Evolutionary conservation across 37 sponge, comb jelly and placozoan species (phyloP).

Genomic region (Agelas oroides): DNA sequence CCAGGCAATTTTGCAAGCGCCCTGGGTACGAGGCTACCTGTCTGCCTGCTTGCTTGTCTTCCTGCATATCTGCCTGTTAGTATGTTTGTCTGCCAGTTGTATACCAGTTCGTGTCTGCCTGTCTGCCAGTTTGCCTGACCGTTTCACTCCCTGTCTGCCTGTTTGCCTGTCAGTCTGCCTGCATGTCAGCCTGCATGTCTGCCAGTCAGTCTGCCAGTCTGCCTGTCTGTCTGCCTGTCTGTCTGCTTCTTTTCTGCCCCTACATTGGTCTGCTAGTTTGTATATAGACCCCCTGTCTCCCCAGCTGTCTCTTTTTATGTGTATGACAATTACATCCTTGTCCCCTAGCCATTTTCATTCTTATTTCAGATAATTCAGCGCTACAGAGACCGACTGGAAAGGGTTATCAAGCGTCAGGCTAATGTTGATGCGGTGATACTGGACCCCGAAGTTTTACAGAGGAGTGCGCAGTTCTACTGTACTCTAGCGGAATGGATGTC

Average conservation of each 20-base stretch:
- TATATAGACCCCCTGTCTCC: too few species aligned
- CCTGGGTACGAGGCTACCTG: neutral
- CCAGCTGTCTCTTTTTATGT: too few species aligned
- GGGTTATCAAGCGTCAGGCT: slow-evolving; percentile 13
- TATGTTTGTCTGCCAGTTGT: neutral
- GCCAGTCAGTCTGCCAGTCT: neutral
- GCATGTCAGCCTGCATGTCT: neutral
- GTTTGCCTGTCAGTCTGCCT: neutral
- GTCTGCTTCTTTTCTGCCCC: neutral
- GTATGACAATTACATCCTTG: too few species aligned
- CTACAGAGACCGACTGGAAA: neutral
- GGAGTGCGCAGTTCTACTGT: slow-evolving; percentile 53
- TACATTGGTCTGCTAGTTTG: too few species aligned
- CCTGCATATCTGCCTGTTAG: neutral
- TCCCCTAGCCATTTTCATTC: too few species aligned
- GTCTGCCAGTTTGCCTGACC: neutral
- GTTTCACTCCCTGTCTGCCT: neutral
- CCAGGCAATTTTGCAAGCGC: too few species aligned
- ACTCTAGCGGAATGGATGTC: slow-evolving; percentile 47
- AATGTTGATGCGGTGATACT: slow-evolving; percentile 33
- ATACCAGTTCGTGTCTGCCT: neutral
- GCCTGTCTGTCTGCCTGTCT: neutral
- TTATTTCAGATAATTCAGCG: too few species aligned
- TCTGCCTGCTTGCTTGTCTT: neutral
- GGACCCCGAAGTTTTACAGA: slow-evolving; percentile 50